phyloP scores from a whole-genome alignment of 2,113 vertebrate genomes.

The Nothocercus nigrocapillus region DNA sequence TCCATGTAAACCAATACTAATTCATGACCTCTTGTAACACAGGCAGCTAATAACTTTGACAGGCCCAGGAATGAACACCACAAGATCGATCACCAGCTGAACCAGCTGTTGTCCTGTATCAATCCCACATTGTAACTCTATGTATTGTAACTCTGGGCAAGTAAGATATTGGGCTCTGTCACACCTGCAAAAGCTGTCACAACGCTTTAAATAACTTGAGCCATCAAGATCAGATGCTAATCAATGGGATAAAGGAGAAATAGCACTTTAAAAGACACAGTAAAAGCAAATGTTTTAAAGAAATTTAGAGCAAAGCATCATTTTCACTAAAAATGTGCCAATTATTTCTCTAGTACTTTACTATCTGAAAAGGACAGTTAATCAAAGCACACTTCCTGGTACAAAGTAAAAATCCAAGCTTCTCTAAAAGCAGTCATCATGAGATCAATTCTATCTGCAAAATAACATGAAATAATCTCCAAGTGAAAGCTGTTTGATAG shows the following conservation, averaged over 20 bases:
- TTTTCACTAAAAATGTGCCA: neutral
- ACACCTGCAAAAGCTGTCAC: neutral
- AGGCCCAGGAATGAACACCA: accelerated
- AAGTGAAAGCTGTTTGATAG: neutral
- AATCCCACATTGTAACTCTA: neutral
- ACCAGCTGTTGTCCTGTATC: neutral
- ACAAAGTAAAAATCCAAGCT: neutral
- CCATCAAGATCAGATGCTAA: neutral
- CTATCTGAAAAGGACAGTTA: neutral
- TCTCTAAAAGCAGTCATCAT: neutral
- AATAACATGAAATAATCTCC: neutral
- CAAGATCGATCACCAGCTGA: neutral
- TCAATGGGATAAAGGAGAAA: neutral
- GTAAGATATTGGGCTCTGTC: neutral
- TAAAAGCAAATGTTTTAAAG: neutral
- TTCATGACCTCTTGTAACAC: neutral
- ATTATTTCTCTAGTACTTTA: accelerated
- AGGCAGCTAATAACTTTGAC: conserved; percentile 41
- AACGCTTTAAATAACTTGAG: neutral
- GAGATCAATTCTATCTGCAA: neutral
- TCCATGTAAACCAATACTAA: neutral
- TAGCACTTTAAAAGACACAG: accelerated
- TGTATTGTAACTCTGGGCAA: neutral
- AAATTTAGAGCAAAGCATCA: neutral
- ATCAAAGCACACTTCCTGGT: neutral